A percentile compares a stretch with the other conserved stretches of the same genome.
These are phyloP conservation scores for Rhinolophus ferrumequinum DNA, from an alignment of 2,113 vertebrate species.

Conservation along the genomic window DNA sequence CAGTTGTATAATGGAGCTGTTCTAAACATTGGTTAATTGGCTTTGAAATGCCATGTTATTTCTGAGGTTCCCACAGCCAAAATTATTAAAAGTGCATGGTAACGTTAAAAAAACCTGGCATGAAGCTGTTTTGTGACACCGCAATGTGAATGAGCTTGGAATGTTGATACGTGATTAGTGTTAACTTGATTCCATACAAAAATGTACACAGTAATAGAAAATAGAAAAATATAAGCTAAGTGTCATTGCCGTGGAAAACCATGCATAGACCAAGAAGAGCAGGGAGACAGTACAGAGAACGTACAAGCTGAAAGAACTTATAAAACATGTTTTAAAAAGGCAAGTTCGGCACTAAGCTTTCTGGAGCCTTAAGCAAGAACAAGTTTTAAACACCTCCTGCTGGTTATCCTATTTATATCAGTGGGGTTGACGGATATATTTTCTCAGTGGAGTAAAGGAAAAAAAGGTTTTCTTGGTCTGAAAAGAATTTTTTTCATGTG, in stretches of 20 bases:
- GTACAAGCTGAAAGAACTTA: rapidly evolving
- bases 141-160: not conserved
- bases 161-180: not conserved
- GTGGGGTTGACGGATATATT: rapidly evolving
- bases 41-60: not conserved
- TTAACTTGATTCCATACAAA: not conserved
- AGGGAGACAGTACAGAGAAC: not conserved
- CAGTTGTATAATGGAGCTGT: rapidly evolving
- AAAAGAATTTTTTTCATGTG: not conserved
- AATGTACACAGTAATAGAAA: not conserved
- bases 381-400: rapidly evolving
- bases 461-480: not conserved
- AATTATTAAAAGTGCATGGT: not conserved
- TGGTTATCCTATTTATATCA: rapidly evolving
- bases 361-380: not conserved
- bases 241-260: not conserved
- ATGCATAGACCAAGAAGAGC: not conserved
- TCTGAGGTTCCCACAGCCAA: not conserved
- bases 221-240: not conserved
- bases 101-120: not conserved
- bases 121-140: not conserved
- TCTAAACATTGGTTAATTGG: not conserved
- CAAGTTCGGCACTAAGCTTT: not conserved
- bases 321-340: not conserved
- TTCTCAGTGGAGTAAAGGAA: not conserved